Conservation (phyloP, 2,888 invertebrate genomes). For the Miltochrista miniata region DNA sequence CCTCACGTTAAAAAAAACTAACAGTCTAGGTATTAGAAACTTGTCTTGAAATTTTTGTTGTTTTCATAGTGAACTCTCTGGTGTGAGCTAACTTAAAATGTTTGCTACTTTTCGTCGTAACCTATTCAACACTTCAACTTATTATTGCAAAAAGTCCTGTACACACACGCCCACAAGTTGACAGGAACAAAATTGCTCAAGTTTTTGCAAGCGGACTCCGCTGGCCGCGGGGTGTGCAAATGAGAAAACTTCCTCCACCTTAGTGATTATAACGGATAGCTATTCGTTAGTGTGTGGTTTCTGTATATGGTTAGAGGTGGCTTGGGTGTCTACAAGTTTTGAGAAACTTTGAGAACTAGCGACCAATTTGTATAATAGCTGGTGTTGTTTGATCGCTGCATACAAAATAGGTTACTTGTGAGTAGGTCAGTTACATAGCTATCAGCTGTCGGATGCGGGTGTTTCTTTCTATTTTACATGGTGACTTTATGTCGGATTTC, state of each 20-base stretch:
- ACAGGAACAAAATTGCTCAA: slow-evolving; percentile 37
- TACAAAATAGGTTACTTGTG: neutral
- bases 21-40: neutral
- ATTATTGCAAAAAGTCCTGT: slow-evolving; percentile 1
- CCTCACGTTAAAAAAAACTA: neutral
- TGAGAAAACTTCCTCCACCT: slow-evolving; percentile 41
- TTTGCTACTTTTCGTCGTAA: neutral
- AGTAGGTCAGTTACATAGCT: neutral
- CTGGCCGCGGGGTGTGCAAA: slow-evolving; percentile 25
- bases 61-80: neutral
- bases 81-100: neutral
- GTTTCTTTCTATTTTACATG: no score
- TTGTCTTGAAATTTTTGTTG: neutral
- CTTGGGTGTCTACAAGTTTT: slow-evolving; percentile 4
- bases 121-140: neutral
- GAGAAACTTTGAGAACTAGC: neutral
- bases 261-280: slow-evolving; percentile 19
- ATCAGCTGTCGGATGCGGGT: no score
- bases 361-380: neutral
- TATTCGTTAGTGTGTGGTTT: slow-evolving; percentile 13
- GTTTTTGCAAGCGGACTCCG: slow-evolving; percentile 27
- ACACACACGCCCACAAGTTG: slow-evolving; percentile 17
- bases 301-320: slow-evolving; percentile 2
- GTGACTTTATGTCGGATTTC: no score
- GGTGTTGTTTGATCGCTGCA: neutral